Evolutionary conservation across 2,888 invertebrate genomes (phyloP).

Genomic region (Flexamia atlantica): DNA sequence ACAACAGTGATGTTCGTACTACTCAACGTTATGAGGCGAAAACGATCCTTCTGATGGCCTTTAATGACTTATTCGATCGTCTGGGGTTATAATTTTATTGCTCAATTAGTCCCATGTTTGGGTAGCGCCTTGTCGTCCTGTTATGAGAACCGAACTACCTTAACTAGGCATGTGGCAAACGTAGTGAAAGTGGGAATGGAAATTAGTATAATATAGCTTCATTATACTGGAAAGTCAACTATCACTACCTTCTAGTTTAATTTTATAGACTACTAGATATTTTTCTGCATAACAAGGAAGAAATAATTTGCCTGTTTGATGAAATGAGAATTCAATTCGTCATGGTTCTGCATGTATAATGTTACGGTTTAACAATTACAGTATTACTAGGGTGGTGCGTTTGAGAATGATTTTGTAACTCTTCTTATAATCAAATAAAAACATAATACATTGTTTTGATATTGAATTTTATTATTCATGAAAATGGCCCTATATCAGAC

Average conservation of each 20-base stretch:
- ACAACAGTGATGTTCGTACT: background rate
- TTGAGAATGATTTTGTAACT: too few species aligned
- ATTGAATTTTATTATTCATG: too few species aligned
- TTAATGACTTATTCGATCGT: background rate
- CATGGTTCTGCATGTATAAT: too few species aligned
- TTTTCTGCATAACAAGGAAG: too few species aligned
- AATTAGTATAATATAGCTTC: slow-evolving; percentile 20
- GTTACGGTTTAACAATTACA: too few species aligned
- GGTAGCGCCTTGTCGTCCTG: background rate
- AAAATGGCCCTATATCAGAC: too few species aligned
- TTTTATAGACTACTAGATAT: too few species aligned
- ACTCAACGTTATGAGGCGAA: background rate
- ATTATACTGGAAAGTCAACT: slow-evolving; percentile 1
- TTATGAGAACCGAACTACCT: background rate
- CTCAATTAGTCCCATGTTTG: background rate
- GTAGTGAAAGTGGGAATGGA: slow-evolving; percentile 23
- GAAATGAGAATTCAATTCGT: too few species aligned
- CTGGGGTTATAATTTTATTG: slow-evolving; percentile 10
- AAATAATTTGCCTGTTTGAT: too few species aligned
- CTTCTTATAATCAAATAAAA: too few species aligned
- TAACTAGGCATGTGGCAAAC: background rate
- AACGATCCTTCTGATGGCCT: background rate
- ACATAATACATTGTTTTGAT: too few species aligned
- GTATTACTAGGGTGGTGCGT: too few species aligned
- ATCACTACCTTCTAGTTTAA: background rate